Base-by-base conservation (phyloP, 2,888 invertebrate genomes). In the Dicycla oo region DNA sequence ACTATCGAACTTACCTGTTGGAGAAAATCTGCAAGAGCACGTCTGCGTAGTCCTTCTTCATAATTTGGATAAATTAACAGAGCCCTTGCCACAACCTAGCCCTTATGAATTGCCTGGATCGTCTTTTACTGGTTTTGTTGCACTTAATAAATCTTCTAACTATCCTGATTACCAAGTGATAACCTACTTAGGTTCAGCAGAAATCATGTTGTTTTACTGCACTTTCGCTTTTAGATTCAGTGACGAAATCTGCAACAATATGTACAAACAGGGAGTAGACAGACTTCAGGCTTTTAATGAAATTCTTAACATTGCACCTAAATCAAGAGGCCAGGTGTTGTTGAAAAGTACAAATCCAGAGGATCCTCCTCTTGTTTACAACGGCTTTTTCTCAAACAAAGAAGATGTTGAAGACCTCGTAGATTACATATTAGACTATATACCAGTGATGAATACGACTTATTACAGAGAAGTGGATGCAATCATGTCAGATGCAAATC, bases 171-270 rank as follows among this genome's bases (percentile, higher is more conserved):
- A 87, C 51, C 88, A 85, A 72, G 69, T 69, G 13, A 81, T 80
- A 60, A 86, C 78, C n/a, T 84, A 69, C 49, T 75, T 75, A 62
- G 74, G 68, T 26, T 70, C 62, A 47, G 78, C 77, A 34, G 81
- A 81, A 72, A 8, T 64, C 3, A 80, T 73, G 73, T 71, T 49
- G 88, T 88, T 68, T 34, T 91, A 81, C n/a, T 88, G 88, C 43
- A 61, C 75, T 93, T 97, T 60, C 96, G 97, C 89, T 95, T 91
- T 85, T 92, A 96, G 30, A 94, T 97, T 78, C 96, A 96, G 86
- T 10, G 74, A 88, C 13, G 83, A 84, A 7, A 69, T 90, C 34
- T 88, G 89, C 60, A 69, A 88, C 57, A 83, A 81, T 30, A 78
- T 90, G 74, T 78, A 75, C 3, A 65, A 64, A 4, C 63, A 81